A percentile compares a stretch with the other conserved stretches of the same genome.
phyloP scores from a whole-genome alignment of 2,888 invertebrate genomes.

The Sussaba pulchella region DNA sequence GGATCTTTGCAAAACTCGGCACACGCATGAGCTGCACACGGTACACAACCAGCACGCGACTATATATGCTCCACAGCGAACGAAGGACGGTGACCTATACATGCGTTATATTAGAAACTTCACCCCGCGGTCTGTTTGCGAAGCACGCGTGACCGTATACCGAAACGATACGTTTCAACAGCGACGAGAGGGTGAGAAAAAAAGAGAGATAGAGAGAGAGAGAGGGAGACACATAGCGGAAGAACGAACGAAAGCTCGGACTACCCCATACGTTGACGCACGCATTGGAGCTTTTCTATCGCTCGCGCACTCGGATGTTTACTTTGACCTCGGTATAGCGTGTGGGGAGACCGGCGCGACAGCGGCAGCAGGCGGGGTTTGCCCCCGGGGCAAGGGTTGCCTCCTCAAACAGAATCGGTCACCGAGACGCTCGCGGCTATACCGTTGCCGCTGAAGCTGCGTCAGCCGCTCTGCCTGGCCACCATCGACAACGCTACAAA shows the following conservation, averaged over 20 bases:
- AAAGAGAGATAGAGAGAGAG: conserved; percentile 30
- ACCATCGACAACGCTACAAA: too few species aligned
- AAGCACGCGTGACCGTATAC: conserved; percentile 81
- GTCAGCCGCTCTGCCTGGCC: conserved; percentile 64
- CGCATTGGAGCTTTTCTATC: conserved; percentile 48
- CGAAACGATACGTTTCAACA: conserved; percentile 80
- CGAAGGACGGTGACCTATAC: background rate
- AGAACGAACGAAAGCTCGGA: too few species aligned
- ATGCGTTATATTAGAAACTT: conserved; percentile 80
- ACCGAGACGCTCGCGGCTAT: conserved; percentile 76
- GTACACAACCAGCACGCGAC: conserved; percentile 13
- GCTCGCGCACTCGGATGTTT: conserved; percentile 73
- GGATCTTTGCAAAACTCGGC: background rate
- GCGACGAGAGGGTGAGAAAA: conserved; percentile 48
- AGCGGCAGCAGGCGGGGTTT: conserved; percentile 53
- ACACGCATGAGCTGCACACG: conserved; percentile 9
- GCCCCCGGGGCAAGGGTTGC: conserved; percentile 81
- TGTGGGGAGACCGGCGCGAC: conserved; percentile 15
- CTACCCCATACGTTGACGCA: conserved; percentile 23
- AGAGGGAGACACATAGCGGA: too few species aligned
- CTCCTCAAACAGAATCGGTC: conserved; percentile 82
- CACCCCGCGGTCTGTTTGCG: conserved; percentile 79
- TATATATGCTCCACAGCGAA: conserved; percentile 4
- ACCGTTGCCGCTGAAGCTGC: conserved; percentile 67
- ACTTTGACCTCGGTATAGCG: conserved; percentile 74